Conservation (phyloP, 2,113 vertebrate genomes). For the Antechinus stuartii region DNA sequence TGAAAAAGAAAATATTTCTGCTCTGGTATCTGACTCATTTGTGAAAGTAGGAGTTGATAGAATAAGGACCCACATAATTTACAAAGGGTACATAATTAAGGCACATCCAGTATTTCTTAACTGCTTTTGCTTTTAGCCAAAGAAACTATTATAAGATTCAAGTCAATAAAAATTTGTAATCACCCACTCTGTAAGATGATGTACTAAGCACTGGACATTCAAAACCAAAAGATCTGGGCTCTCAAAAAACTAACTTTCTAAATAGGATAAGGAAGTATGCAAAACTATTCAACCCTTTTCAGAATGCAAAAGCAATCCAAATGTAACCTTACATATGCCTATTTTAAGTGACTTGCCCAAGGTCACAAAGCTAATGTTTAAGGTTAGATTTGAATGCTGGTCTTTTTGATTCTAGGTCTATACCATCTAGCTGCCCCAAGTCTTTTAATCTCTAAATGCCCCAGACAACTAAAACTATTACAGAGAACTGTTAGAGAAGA, state of each 20-base stretch:
- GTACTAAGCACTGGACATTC: not conserved
- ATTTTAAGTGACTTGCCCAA: not conserved
- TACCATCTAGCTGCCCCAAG: not conserved
- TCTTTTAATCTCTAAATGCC: not conserved
- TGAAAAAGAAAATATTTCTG: no score
- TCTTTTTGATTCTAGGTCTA: not conserved
- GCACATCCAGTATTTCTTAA: no score
- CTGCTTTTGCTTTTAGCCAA: no score
- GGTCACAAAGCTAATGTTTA: not conserved
- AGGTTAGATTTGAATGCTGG: not conserved
- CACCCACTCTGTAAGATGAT: not conserved
- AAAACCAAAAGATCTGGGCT: not conserved
- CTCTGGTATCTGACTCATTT: no score
- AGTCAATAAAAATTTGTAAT: not conserved
- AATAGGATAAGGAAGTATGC: not conserved
- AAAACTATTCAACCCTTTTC: not conserved
- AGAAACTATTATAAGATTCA: no score
- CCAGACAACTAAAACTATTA: not conserved
- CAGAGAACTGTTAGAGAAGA: not conserved
- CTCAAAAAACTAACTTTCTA: not conserved
- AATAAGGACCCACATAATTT: no score
- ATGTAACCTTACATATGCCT: not conserved
- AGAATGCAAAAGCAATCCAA: not conserved
- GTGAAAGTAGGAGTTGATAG: no score
- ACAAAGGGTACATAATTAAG: no score